Conservation (phyloP, 2,797 vertebrate genomes). For the Eleutherodactylus coqui region DNA sequence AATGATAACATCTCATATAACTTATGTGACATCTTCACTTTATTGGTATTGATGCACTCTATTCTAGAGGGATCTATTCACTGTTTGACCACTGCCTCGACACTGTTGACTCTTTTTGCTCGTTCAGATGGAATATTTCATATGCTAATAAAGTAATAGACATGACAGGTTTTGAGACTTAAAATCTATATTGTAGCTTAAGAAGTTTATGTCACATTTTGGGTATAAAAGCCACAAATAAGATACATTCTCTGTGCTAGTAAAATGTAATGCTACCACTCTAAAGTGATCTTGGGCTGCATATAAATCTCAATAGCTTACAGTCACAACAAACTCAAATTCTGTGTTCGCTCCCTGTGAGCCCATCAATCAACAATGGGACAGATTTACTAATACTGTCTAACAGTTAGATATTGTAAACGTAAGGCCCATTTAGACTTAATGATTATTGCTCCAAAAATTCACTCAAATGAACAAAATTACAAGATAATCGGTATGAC, state of each 20-base stretch:
- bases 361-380: not conserved
- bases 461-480: too few species aligned
- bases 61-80: constrained; percentile 51
- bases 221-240: not conserved
- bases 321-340: not conserved
- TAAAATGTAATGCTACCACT: not conserved
- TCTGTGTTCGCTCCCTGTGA: not conserved
- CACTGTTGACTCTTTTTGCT: constrained; percentile 29
- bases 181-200: not conserved
- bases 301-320: not conserved
- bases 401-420: too few species aligned
- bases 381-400: too few species aligned
- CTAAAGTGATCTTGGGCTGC: not conserved
- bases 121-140: not conserved
- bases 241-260: not conserved
- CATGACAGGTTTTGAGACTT: not conserved
- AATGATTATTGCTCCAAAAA: too few species aligned
- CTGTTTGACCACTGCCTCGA: constrained; percentile 5
- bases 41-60: constrained; percentile 45
- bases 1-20: constrained; percentile 50
- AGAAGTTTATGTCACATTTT: not conserved
- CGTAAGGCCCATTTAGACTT: too few species aligned
- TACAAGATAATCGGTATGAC: too few species aligned
- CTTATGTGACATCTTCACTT: constrained; percentile 42
- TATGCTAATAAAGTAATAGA: constrained; percentile 20